Base-by-base conservation (phyloP, 2,888 invertebrate genomes). In the Drosophila subquinaria region DNA sequence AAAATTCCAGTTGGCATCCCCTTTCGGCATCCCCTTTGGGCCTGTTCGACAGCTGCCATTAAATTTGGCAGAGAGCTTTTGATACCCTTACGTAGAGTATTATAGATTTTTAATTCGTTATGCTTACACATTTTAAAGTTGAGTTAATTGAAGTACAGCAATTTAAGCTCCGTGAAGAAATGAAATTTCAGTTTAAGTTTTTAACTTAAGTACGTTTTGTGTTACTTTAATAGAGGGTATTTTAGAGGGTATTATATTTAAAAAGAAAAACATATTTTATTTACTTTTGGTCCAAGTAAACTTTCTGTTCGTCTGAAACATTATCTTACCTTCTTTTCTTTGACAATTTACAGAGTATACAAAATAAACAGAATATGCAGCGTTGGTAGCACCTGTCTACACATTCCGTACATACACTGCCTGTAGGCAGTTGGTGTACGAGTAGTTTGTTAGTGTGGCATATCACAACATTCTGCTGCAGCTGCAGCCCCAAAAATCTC, bases 401-500 rank as follows among this genome's bases (percentile, higher is more conserved):
- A 63, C 42, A 40, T 36, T 47, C 13, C 15, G 4, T 42, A 33
- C 15, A n/a, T 15, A 30, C 15, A 53, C 38, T 45, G 64, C 23
- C 40, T 45, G 38, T 36, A 65, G 59, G 47, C 51, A 56, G 40
- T 20, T 15, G 13, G 48, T 30, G 30, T 30, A 30, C 30, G 8
- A 48, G 40, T 50, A 45, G 59, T 66, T 62, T 45, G 57, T 48
- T 61, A 43, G 57, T 35, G 35, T 64, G 43, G 56, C 38, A 30
- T 59, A 38, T 45, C 30, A 27, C 57, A 73, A 65, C 45, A 51
- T 60, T 51, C 23, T 48, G 60, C 42, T 51, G 65, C 59, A 51
- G 55, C 35, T 68, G 70, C 61, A 65, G 68, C 62, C 71, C 45
- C 80, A 71, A 48, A 50, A 64, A 50, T 50, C 55, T 55, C 17